phyloP scores from a whole-genome alignment of 2,113 vertebrate species.

The Cygnus atratus region DNA sequence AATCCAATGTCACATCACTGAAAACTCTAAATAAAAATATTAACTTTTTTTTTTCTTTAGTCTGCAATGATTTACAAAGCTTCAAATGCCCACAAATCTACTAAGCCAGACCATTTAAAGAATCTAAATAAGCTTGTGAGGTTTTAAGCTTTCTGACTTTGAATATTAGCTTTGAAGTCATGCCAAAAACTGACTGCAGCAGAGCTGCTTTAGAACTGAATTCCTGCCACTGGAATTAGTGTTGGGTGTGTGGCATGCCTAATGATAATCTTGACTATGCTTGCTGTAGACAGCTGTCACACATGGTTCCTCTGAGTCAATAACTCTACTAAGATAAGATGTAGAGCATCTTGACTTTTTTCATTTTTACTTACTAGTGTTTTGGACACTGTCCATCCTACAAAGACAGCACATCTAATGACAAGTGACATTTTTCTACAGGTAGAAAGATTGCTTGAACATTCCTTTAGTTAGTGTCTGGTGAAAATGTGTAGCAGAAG shows the following conservation, averaged over 20 bases:
- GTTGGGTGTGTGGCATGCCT: conserved; percentile 46
- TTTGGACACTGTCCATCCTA: conserved; percentile 65
- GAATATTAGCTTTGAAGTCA: conserved; percentile 74
- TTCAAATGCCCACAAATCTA: conserved; percentile 67
- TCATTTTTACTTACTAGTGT: conserved; percentile 51
- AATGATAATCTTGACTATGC: conserved; percentile 63
- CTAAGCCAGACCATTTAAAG: conserved; percentile 69
- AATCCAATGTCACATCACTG: conserved; percentile 53
- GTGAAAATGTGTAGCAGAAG: not conserved
- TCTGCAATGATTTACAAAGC: conserved; percentile 59
- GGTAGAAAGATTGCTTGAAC: not conserved
- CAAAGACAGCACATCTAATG: conserved; percentile 59
- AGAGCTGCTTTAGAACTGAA: conserved; percentile 66
- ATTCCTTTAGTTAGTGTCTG: not conserved
- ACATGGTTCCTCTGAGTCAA: conserved; percentile 72
- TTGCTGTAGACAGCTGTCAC: conserved; percentile 45
- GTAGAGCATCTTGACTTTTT: conserved; percentile 64
- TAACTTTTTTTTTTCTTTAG: conserved; percentile 47
- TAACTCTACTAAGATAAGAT: conserved; percentile 73
- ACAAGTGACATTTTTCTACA: conserved; percentile 38
- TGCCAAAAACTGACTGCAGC: conserved; percentile 65
- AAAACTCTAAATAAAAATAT: conserved; percentile 52
- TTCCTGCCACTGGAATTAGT: conserved; percentile 72
- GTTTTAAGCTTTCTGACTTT: conserved; percentile 74
- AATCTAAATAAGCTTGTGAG: conserved; percentile 64